Conservation (phyloP, 2,888 invertebrate genomes). For the Callinectes sapidus region DNA sequence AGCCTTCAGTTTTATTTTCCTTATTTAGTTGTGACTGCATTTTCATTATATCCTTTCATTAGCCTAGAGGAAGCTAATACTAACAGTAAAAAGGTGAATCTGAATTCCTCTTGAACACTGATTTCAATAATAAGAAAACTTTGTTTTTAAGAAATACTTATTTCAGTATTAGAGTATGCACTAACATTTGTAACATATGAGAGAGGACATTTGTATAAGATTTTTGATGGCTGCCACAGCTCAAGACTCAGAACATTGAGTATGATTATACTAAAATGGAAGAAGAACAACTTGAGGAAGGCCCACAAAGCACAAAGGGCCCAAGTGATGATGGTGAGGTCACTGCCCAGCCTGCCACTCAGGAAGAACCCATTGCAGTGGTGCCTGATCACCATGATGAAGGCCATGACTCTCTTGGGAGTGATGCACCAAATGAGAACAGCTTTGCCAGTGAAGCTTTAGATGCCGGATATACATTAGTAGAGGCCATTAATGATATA, state of each 20-base stretch:
- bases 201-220: background rate
- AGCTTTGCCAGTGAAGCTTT: conserved; percentile 32
- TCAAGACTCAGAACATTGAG: conserved; percentile 62
- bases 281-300: conserved; percentile 47
- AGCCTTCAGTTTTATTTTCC: too few relatives aligned
- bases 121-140: too few relatives aligned
- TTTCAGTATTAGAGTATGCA: background rate
- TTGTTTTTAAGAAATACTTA: background rate
- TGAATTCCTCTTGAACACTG: too few relatives aligned
- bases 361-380: background rate
- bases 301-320: background rate
- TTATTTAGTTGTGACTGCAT: too few relatives aligned
- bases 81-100: too few relatives aligned
- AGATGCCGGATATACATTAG: conserved; percentile 36
- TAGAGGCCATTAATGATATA: conserved; percentile 46
- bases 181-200: background rate
- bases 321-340: background rate
- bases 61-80: too few relatives aligned
- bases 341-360: conserved; percentile 23
- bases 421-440: background rate
- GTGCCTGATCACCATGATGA: background rate
- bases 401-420: background rate
- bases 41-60: too few relatives aligned
- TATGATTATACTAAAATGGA: conserved; percentile 62
- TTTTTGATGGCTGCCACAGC: conserved; percentile 46